Evolutionary conservation across 2,888 invertebrate species (phyloP).

Genomic region (Plebejus argus): DNA sequence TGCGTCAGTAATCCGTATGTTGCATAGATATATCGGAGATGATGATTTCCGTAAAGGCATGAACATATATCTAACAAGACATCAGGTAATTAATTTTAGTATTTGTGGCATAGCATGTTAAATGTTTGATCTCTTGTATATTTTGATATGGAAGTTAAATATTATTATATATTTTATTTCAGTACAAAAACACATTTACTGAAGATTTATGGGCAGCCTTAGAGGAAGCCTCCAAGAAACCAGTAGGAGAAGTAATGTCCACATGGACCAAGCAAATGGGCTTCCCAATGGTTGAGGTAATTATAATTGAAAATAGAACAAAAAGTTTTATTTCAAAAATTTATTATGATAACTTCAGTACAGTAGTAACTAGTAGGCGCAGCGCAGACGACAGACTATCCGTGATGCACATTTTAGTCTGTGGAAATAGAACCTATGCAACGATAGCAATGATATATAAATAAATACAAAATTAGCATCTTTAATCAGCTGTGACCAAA

Average conservation of each 20-base stretch:
- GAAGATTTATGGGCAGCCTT: slow-evolving; percentile 96
- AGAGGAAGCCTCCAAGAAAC: slow-evolving; percentile 93
- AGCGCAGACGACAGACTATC: too few species aligned
- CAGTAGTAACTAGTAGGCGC: too few species aligned
- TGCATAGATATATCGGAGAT: slow-evolving; percentile 96
- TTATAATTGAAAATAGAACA: too few species aligned
- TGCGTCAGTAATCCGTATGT: slow-evolving; percentile 96
- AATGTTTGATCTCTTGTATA: not conserved
- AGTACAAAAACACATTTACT: slow-evolving; percentile 95
- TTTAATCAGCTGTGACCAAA: too few species aligned
- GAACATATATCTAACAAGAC: slow-evolving; percentile 92
- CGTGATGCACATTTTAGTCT: too few species aligned
- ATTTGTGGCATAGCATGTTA: not conserved
- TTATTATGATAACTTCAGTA: too few species aligned
- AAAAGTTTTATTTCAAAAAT: too few species aligned
- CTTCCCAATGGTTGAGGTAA: slow-evolving; percentile 89
- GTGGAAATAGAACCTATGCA: too few species aligned
- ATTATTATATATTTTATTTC: slow-evolving; percentile 48
- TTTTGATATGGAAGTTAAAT: not conserved
- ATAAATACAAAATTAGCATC: too few species aligned
- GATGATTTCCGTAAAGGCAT: slow-evolving; percentile 95
- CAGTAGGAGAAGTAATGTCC: slow-evolving; percentile 95
- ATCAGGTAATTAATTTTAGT: slow-evolving; percentile 75
- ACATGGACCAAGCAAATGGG: slow-evolving; percentile 98
- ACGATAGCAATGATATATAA: too few species aligned